Percentiles rank a stretch among this genome's conserved stretches.
phyloP scores from a whole-genome alignment of 2,888 invertebrate genomes.

The Aricia artaxerxes region DNA sequence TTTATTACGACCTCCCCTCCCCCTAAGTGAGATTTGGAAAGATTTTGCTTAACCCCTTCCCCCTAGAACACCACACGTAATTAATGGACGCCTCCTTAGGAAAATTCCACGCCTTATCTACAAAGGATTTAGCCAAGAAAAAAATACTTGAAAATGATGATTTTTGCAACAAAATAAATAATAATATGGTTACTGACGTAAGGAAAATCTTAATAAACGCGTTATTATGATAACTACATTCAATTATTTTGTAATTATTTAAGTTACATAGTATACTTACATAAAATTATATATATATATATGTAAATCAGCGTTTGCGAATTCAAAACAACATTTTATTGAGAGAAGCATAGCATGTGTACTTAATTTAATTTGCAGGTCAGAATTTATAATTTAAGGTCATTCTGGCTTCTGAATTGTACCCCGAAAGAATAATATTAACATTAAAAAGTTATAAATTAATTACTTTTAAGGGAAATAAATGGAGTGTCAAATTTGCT shows the following conservation, averaged over 20 bases:
- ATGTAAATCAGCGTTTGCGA: not conserved
- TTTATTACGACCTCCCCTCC: too few species aligned
- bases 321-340: not conserved
- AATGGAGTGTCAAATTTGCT: too few species aligned
- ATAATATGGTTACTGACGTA: not conserved
- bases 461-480: too few species aligned
- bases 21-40: too few species aligned
- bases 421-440: too few species aligned
- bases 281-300: not conserved
- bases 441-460: too few species aligned
- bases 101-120: too few species aligned
- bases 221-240: not conserved
- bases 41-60: too few species aligned
- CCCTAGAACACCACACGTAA: too few species aligned
- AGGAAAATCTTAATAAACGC: not conserved
- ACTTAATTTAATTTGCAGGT: not conserved
- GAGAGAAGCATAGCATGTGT: not conserved
- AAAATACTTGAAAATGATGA: not conserved
- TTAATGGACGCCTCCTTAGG: too few species aligned
- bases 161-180: not conserved
- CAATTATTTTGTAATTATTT: not conserved
- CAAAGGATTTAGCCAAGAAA: not conserved
- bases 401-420: too few species aligned
- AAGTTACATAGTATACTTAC: not conserved
- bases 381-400: not conserved